Conservation (phyloP, 1,140 invertebrate species). For the Drosophila yakuba region DNA sequence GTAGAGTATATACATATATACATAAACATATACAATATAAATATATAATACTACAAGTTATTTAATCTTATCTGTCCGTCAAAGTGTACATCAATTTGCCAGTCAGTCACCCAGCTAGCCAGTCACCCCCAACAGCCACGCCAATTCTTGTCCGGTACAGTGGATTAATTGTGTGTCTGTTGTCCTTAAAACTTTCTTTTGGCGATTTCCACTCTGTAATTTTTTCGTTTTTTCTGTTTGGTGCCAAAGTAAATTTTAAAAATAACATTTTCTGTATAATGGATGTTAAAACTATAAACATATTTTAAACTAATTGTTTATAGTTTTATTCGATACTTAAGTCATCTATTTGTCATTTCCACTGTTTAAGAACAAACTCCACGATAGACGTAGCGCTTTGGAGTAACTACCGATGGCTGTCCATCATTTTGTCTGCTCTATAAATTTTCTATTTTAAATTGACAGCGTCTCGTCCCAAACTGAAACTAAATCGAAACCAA, state of each 20-base stretch:
- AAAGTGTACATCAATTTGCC: constrained; percentile 82
- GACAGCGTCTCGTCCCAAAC: constrained; percentile 81
- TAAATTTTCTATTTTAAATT: constrained; percentile 84
- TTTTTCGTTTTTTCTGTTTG: too few species aligned
- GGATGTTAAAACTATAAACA: too few species aligned
- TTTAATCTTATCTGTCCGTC: constrained; percentile 84
- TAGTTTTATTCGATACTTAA: too few species aligned
- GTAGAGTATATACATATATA: constrained; percentile 27
- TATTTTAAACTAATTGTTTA: too few species aligned
- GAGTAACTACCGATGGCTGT: constrained; percentile 75
- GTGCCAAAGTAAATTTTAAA: too few species aligned
- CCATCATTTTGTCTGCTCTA: constrained; percentile 83
- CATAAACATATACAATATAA: constrained; percentile 34
- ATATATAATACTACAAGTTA: constrained; percentile 74
- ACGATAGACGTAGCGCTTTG: constrained; percentile 44
- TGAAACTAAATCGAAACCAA: constrained; percentile 79
- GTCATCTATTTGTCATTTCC: background rate
- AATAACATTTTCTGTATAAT: too few species aligned
- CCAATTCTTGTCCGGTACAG: constrained; percentile 20
- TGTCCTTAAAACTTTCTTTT: too few species aligned
- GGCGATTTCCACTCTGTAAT: too few species aligned
- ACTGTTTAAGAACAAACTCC: constrained; percentile 40
- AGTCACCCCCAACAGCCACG: constrained; percentile 39
- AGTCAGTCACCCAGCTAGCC: constrained; percentile 47
- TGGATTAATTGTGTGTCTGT: background rate